Evolutionary conservation across 2,888 invertebrate genomes (phyloP).

Genomic region (Azorinus chamasolen): DNA sequence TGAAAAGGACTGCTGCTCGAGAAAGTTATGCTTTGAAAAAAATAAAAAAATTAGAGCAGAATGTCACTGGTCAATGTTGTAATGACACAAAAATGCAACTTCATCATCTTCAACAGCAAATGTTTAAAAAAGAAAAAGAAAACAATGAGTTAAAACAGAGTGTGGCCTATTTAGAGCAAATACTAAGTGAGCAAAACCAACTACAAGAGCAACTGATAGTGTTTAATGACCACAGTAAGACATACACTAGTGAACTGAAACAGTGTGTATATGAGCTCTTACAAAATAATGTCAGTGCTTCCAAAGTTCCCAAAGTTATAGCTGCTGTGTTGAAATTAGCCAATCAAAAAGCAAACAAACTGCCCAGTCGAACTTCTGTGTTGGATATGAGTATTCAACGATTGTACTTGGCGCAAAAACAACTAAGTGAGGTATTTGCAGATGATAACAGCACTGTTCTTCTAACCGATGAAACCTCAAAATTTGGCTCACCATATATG

Average conservation of each 20-base stretch:
- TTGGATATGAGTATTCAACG: conserved; percentile 18
- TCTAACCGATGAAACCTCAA: conserved; percentile 41
- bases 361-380: conserved; percentile 11
- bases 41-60: conserved; percentile 24
- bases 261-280: conserved; percentile 25
- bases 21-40: conserved; percentile 27
- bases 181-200: not conserved
- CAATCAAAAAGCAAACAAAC: conserved; percentile 8
- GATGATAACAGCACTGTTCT: conserved; percentile 10
- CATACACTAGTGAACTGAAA: conserved; percentile 14
- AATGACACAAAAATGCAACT: not conserved
- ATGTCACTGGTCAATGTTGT: conserved; percentile 4
- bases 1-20: conserved; percentile 28
- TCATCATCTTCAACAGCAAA: conserved; percentile 4
- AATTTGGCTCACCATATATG: conserved; percentile 30
- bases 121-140: not conserved
- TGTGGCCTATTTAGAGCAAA: conserved; percentile 2
- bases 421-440: conserved; percentile 12
- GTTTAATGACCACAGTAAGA: conserved; percentile 17
- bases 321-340: conserved; percentile 11
- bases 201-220: not conserved
- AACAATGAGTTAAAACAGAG: conserved; percentile 2
- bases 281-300: conserved; percentile 13
- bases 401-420: conserved; percentile 13
- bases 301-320: conserved; percentile 14